phyloP scores from a whole-genome alignment of 2,888 invertebrate species.

The Tyria jacobaeae region DNA sequence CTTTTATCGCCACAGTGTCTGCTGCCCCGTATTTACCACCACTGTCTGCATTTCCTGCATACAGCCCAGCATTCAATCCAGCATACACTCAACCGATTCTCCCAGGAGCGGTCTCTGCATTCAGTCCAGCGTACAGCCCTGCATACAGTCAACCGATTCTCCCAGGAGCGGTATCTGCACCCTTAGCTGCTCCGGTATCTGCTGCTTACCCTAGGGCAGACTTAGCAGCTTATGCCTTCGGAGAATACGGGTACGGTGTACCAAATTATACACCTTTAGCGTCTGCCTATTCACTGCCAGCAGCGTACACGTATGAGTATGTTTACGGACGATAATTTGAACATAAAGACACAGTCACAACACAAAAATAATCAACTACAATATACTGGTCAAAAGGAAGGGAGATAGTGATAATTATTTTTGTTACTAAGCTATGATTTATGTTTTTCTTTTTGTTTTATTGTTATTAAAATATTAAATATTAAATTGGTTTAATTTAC shows the following conservation, averaged over 20 bases:
- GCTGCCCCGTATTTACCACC: constrained; percentile 57
- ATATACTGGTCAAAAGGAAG: background rate
- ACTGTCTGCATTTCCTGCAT: constrained; percentile 10
- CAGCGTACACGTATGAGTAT: constrained; percentile 18
- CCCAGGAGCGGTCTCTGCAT: too few species aligned
- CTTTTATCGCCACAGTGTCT: constrained; percentile 52
- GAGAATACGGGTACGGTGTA: constrained; percentile 11
- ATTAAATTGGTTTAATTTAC: background rate
- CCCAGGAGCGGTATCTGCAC: constrained; percentile 3
- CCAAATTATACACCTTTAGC: constrained; percentile 10
- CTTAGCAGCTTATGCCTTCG: constrained; percentile 21
- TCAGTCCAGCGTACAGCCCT: background rate
- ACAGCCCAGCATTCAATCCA: constrained; percentile 3
- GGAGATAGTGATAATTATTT: background rate
- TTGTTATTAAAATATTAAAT: constrained; percentile 4
- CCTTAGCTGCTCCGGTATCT: constrained; percentile 18
- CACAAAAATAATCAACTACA: background rate
- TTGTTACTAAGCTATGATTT: background rate
- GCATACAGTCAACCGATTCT: constrained; percentile 7
- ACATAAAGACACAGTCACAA: background rate
- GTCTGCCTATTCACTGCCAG: constrained; percentile 9
- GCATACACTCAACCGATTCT: too few species aligned
- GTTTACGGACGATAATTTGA: constrained; percentile 30
- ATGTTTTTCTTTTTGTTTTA: background rate
- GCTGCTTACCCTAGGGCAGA: constrained; percentile 25